phyloP scores from a whole-genome alignment of 1,140 invertebrate genomes.

The Drosophila kikkawai region DNA sequence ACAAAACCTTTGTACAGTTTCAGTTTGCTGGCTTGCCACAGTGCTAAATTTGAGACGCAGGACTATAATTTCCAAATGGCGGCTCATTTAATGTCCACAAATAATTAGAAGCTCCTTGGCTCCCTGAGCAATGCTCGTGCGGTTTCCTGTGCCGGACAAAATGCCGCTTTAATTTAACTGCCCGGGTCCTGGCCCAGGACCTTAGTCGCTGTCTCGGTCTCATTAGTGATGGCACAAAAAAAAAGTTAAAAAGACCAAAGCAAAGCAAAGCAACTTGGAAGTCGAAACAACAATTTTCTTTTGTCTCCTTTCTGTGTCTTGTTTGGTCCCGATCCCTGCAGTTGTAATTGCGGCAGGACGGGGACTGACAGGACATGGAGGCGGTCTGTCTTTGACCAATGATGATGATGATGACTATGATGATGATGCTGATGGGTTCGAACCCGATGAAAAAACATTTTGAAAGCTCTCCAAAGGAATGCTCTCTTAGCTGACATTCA shows the following conservation, averaged over 20 bases:
- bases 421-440: neutral
- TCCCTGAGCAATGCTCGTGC: conserved; percentile 1
- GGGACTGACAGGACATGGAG: neutral
- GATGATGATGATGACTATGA: neutral
- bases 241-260: conserved; percentile 43
- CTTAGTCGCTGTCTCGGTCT: conserved; percentile 23
- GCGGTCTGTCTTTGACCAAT: conserved; percentile 8
- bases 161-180: conserved; percentile 62
- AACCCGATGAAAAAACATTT: neutral
- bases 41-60: conserved; percentile 42
- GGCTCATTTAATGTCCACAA: conserved; percentile 73
- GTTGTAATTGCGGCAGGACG: conserved; percentile 1
- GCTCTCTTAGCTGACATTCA: conserved; percentile 8
- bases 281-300: conserved; percentile 62
- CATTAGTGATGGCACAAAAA: conserved; percentile 51
- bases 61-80: conserved; percentile 68
- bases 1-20: neutral
- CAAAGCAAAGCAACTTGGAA: conserved; percentile 34
- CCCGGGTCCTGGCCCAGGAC: conserved; percentile 10
- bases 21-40: neutral
- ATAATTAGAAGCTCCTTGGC: conserved; percentile 62
- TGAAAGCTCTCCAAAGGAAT: neutral
- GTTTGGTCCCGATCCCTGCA: conserved; percentile 8
- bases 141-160: conserved; percentile 38
- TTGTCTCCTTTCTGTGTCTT: conserved; percentile 3